Evolutionary conservation across 1,140 invertebrate genomes (phyloP), one percentile per base, ranked within the genome.

Genomic region (Thaumetopoea pityocampa): DNA sequence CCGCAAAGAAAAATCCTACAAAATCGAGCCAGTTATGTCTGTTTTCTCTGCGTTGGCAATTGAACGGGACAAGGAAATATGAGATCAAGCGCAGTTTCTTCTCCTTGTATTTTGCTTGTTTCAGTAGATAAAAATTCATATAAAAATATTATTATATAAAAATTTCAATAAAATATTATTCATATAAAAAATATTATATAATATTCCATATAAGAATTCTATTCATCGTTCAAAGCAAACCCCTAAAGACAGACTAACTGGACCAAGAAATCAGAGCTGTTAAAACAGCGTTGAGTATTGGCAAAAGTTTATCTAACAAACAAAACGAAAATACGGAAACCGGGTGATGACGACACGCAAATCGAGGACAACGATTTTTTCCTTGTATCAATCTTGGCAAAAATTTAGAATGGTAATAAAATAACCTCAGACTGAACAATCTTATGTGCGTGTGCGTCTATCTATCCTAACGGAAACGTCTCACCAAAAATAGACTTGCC

Each of bases 401-500:
- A 34, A 47, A 26, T 5, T 10, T 33, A 50, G 22, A 45, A 40
- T 40, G 32, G 28, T 14, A 55, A 47, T 51, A 56, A 32, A 56
- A 9, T 28, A 48, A 18, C 26, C 22, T 36, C 37, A 32, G 36
- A 40, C 34, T 37, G 24, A 22, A 40, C 6, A 41, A 40, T 17
- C 23, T 18, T 24, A 26, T 37, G 27, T 37, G 37, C 34, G 35
- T 51, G 49, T 46, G 5, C 10, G 26, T n/a, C n/a, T 32, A 38
- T 51, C 36, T 55, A 47, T 60, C 43, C 37, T 56, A 52, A 48
- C 63, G 66, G 59, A 70, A 69, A 71, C 58, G 60, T 64, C 56
- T 50, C 26, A 68, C 66, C 63, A 64, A 77, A 74, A 78, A 74
- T 78, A 78, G 67, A 67, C 32, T 50, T 51, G 23, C 65, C 71